Base-by-base conservation (phyloP, 2,888 invertebrate genomes). In the Caradrina kadenii region DNA sequence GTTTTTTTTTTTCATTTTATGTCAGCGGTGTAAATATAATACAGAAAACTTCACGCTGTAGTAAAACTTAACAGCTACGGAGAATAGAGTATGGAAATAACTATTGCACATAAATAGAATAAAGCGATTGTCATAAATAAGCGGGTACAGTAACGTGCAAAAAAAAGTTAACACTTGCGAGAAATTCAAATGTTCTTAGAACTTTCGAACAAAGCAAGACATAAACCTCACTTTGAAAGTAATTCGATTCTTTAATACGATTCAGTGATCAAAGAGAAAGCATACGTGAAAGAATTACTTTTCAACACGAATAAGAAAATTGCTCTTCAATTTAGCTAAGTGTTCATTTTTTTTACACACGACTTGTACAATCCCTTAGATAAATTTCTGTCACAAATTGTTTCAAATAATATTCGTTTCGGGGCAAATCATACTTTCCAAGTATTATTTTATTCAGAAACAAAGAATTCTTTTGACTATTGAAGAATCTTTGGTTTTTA, bases 251-350 rank as follows among this genome's bases (percentile, higher is more conserved):
- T 17, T 42, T 2, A 17, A 19, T 15, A 31, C 39, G n/a, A 22
- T 8, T 53, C 22, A 61, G 8, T 39, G 19, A 15, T 31, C 15
- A 1, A 31, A 21, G 22, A 31, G 17, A 31, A 73, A 21, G 39
- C 26, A 17, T 8, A 49, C n/a, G 3, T 61, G 45, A 19, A 15
- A 42, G 60, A 54, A 13, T 2, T 0, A 21, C 13, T 26, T 53
- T 48, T 73, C 39, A 42, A 63, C 15, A 11, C 26, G 48, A 48
- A 54, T 10, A 31, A 55, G 7, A 55, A 73, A 55, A 63, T 49
- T 63, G 42, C n/a, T 42, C 17, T 19, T 73, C 31, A 73, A 70
- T 63, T 70, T 49, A 19, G 15, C 53, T 21, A 54, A 69, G 63
- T 73, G 73, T 63, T 22, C n/a, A 39, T 39, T 13, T 39, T 42